A percentile compares a stretch with the other conserved stretches of the same genome.
Evolutionary conservation across 2,113 vertebrate species (phyloP).

Genomic region (Alethe castanea): DNA sequence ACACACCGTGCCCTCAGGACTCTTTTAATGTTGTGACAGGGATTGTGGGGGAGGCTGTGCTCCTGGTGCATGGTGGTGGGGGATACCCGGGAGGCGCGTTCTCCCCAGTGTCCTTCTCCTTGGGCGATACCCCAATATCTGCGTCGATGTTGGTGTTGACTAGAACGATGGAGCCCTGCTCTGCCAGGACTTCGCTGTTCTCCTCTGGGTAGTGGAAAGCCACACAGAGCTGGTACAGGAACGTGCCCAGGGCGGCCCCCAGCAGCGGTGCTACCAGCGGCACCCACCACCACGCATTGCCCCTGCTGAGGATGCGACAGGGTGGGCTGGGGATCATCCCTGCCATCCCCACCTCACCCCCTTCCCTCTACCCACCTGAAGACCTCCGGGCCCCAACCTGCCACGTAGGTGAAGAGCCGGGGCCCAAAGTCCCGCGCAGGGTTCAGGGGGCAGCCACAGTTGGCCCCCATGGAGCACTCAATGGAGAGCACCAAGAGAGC

Average conservation of each 20-base stretch:
- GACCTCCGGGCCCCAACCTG: conserved; percentile 86
- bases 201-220: conserved; percentile 74
- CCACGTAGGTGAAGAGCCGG: conserved; percentile 81
- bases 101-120: neutral
- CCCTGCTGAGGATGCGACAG: conserved; percentile 67
- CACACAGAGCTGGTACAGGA: conserved; percentile 75
- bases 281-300: conserved; percentile 87
- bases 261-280: conserved; percentile 78
- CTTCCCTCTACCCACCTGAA: conserved; percentile 66
- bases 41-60: fast-evolving
- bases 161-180: neutral
- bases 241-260: conserved; percentile 68
- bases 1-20: neutral
- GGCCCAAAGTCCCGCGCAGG: conserved; percentile 86
- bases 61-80: fast-evolving
- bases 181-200: neutral
- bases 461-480: conserved; percentile 76
- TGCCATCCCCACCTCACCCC: fast-evolving
- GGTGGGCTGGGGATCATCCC: neutral
- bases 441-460: conserved; percentile 84
- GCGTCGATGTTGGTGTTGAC: fast-evolving
- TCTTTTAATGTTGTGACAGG: neutral
- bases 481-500: conserved; percentile 76
- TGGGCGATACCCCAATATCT: fast-evolving
- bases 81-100: fast-evolving